A percentile compares a stretch with the other conserved stretches of the same genome.
These are phyloP conservation scores for Heliconius himera DNA, from an alignment of 1,140 invertebrate species.

Conservation along the genomic window DNA sequence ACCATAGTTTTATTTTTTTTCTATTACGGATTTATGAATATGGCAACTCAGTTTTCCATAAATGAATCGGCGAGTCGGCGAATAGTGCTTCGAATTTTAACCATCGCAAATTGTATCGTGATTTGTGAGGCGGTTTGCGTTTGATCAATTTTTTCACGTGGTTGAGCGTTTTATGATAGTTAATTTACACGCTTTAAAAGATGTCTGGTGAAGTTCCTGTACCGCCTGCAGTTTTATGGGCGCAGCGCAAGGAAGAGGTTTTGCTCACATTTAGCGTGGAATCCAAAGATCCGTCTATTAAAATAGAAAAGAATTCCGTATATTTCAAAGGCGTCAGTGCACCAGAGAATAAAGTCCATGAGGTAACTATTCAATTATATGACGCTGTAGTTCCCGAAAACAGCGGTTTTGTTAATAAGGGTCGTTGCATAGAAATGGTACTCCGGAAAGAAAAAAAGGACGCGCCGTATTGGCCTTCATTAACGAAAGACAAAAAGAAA, in stretches of 20 bases:
- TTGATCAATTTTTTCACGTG: conserved; percentile 51
- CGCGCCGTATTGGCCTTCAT: conserved; percentile 91
- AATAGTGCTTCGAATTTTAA: conserved; percentile 47
- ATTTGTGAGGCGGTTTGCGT: conserved; percentile 43
- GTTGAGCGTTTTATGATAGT: conserved; percentile 32
- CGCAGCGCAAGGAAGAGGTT: conserved; percentile 91
- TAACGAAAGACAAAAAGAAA: conserved; percentile 94
- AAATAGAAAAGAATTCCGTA: conserved; percentile 91
- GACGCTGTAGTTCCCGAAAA: conserved; percentile 91
- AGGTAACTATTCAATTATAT: conserved; percentile 92
- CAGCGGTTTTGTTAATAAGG: conserved; percentile 86
- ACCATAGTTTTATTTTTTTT: not conserved
- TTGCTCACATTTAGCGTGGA: conserved; percentile 95
- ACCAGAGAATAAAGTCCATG: conserved; percentile 91
- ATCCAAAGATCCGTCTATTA: conserved; percentile 88
- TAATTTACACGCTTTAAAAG: conserved; percentile 35
- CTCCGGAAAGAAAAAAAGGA: conserved; percentile 84
- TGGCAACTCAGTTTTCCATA: conserved; percentile 47
- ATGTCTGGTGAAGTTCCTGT: conserved; percentile 76
- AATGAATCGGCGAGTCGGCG: conserved; percentile 45
- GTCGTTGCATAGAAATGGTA: conserved; percentile 90
- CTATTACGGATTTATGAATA: not conserved
- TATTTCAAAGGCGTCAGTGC: conserved; percentile 93
- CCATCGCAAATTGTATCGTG: conserved; percentile 39
- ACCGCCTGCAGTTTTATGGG: conserved; percentile 95